Percentiles rank a stretch among this genome's conserved stretches.
phyloP scores from a whole-genome alignment of 2,113 vertebrate genomes.

The Cinclus cinclus region DNA sequence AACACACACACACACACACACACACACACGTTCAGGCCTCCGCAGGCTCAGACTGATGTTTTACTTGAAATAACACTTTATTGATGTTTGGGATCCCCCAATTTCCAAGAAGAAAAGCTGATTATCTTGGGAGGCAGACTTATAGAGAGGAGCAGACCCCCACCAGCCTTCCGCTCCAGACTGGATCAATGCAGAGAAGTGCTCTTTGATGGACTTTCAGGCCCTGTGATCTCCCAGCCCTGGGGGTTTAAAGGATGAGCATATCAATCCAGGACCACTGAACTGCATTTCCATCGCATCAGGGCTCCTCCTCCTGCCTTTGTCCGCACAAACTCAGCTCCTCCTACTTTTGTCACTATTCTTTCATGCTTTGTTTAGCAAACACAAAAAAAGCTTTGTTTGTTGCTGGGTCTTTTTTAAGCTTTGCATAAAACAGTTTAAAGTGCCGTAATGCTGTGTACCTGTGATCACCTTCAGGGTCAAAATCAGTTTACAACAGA shows the following conservation, averaged over 20 bases:
- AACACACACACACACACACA: background rate
- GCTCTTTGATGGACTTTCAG: constrained; percentile 79
- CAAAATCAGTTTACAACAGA: constrained; percentile 58
- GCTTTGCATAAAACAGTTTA: constrained; percentile 73
- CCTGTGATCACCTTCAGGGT: constrained; percentile 78
- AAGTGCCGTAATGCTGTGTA: constrained; percentile 71
- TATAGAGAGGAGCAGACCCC: constrained; percentile 46
- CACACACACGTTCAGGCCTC: background rate
- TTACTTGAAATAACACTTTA: constrained; percentile 41
- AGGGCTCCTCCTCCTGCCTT: constrained; percentile 74
- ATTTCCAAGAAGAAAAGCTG: constrained; percentile 70
- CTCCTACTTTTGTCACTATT: constrained; percentile 81
- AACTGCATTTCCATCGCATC: constrained; percentile 81
- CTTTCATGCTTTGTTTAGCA: constrained; percentile 86
- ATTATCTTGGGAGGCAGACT: constrained; percentile 62
- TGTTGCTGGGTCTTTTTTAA: constrained; percentile 75
- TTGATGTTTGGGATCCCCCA: constrained; percentile 30
- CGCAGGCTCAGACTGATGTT: background rate
- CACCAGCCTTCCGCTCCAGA: constrained; percentile 66
- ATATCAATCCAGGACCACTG: constrained; percentile 83
- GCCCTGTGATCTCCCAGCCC: constrained; percentile 81
- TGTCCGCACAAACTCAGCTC: constrained; percentile 69
- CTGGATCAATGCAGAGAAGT: constrained; percentile 77
- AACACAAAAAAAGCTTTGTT: constrained; percentile 80
- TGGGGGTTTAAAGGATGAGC: constrained; percentile 78